Evolutionary conservation across 2,113 vertebrate species (phyloP).

Genomic region (Empidonax alnorum): DNA sequence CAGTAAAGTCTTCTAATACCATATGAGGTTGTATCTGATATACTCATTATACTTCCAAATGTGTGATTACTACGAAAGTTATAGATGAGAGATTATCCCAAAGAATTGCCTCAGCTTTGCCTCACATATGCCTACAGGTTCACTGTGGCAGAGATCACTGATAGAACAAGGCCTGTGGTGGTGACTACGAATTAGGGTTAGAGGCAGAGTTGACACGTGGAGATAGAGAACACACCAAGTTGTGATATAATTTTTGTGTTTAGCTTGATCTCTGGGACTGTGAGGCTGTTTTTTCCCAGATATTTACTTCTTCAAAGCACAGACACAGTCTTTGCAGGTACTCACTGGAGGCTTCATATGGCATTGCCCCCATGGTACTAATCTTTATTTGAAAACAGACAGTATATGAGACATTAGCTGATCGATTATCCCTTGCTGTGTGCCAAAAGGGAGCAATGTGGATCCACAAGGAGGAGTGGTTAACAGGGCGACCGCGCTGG

Average conservation of each 20-base stretch:
- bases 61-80: background rate
- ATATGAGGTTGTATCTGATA: background rate
- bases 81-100: background rate
- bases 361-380: background rate
- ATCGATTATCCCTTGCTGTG: background rate
- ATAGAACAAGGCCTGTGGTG: background rate
- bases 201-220: background rate
- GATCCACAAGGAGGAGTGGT: background rate
- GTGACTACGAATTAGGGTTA: background rate
- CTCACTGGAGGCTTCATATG: background rate
- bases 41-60: background rate
- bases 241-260: background rate
- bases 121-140: rapidly evolving
- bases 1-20: background rate
- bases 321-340: background rate
- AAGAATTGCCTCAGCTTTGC: background rate
- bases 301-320: background rate
- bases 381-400: background rate
- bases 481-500: background rate
- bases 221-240: background rate
- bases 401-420: background rate
- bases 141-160: background rate
- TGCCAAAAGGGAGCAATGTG: background rate
- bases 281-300: background rate
- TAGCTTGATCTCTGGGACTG: background rate